Percentiles rank a stretch among this genome's conserved stretches.
Evolutionary conservation across 1,140 invertebrate species (phyloP).

Genomic region (Penaeus vannamei): DNA sequence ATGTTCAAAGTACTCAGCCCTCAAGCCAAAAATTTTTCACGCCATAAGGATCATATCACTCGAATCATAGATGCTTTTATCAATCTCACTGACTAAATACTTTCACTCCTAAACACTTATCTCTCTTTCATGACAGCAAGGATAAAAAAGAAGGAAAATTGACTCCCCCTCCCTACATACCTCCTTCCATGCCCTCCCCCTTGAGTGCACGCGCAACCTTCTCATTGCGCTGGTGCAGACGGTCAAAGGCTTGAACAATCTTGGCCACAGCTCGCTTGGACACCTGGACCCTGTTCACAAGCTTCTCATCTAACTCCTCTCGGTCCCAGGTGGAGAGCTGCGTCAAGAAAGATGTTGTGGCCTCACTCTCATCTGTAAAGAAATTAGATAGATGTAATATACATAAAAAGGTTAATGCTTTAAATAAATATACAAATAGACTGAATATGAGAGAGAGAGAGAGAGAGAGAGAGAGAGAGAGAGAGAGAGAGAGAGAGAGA

Average conservation of each 20-base stretch:
- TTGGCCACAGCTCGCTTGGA: conserved; percentile 95
- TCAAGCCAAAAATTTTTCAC: too few species aligned
- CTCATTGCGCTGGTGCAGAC: conserved; percentile 92
- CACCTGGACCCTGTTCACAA: conserved; percentile 83
- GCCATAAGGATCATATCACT: too few species aligned
- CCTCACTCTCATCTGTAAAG: conserved; percentile 92
- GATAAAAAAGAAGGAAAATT: background rate
- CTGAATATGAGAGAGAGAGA: too few species aligned
- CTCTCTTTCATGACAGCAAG: background rate
- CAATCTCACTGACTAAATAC: too few species aligned
- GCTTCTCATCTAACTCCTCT: conserved; percentile 95
- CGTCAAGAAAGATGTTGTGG: conserved; percentile 95
- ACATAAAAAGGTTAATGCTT: too few species aligned
- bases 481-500: too few species aligned
- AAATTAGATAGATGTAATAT: conserved; percentile 32
- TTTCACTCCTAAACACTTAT: background rate
- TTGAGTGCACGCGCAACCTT: conserved; percentile 91
- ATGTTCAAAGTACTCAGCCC: too few species aligned
- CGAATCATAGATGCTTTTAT: too few species aligned
- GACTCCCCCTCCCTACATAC: background rate
- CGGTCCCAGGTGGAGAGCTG: conserved; percentile 99
- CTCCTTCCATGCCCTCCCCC: conserved; percentile 76
- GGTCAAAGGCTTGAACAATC: conserved; percentile 95
- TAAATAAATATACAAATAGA: too few species aligned
- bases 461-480: too few species aligned